Percentiles rank a stretch among this genome's conserved stretches.
Conservation (phyloP, 2,113 vertebrate genomes). For the Ailurus styani region DNA sequence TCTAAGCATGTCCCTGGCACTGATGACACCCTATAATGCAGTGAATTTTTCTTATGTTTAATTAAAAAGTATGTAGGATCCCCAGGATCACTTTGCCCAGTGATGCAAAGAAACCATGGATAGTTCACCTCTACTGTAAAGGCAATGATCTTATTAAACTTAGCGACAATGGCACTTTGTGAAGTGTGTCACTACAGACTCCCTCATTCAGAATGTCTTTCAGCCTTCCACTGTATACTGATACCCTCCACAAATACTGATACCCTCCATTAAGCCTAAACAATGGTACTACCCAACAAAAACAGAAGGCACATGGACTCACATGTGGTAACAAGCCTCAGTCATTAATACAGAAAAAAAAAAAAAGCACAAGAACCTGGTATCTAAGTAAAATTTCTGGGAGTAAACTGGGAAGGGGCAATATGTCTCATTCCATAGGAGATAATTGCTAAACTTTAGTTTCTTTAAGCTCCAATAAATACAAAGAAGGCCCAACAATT, state of each 20-base stretch:
- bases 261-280: background rate
- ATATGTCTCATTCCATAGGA: background rate
- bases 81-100: background rate
- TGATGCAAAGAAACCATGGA: background rate
- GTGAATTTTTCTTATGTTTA: background rate
- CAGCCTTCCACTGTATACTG: background rate
- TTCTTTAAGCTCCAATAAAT: background rate
- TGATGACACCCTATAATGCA: background rate
- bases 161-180: background rate
- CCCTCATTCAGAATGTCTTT: background rate
- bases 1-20: background rate
- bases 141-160: background rate
- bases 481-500: background rate
- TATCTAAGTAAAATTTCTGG: background rate
- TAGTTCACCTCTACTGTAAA: background rate
- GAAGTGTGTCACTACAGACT: background rate
- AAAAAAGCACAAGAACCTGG: background rate
- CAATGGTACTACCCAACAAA: background rate
- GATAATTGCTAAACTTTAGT: background rate
- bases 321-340: background rate
- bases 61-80: background rate
- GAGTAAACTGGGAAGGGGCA: background rate
- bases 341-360: background rate
- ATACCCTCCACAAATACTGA: background rate
- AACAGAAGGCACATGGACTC: background rate